Percentiles rank a stretch among this genome's conserved stretches.
Conservation (phyloP, 2,797 vertebrate species). For the Tauraco hartlaubi region DNA sequence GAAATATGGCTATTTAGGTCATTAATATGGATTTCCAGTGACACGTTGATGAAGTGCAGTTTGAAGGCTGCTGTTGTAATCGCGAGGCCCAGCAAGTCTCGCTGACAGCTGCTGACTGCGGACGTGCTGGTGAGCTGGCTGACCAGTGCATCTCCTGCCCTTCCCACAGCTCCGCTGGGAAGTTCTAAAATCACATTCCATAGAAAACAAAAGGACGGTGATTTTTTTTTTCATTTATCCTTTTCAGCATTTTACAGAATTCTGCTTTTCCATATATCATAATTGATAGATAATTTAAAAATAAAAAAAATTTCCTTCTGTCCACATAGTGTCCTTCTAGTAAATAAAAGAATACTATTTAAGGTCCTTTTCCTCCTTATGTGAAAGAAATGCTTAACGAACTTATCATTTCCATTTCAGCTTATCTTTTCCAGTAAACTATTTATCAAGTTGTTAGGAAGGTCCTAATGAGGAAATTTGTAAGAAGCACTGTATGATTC, state of each 20-base stretch:
- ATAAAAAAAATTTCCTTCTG: fast-evolving
- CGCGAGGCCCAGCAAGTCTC: not conserved
- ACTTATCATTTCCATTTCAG: not conserved
- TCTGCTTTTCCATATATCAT: fast-evolving
- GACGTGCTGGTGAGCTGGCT: not conserved
- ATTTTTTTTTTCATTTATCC: not conserved
- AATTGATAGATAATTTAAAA: not conserved
- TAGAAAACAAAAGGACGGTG: not conserved
- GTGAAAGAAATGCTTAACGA: not conserved
- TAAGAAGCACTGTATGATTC: not conserved
- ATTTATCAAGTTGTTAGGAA: not conserved
- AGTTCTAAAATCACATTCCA: not conserved
- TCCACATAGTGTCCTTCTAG: not conserved
- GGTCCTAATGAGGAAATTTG: not conserved
- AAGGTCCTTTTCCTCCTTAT: not conserved
- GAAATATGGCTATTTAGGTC: fast-evolving
- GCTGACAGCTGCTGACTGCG: not conserved
- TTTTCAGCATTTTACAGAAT: not conserved
- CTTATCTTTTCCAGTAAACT: not conserved
- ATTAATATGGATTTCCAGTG: not conserved
- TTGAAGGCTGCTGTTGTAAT: not conserved
- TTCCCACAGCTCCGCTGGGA: not conserved
- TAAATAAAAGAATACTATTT: not conserved
- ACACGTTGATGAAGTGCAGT: fast-evolving
- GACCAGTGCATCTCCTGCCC: not conserved